A percentile compares a stretch with the other conserved stretches of the same genome.
These are phyloP conservation scores for Anguilla megastoma DNA, from an alignment of 2,797 vertebrate species.

Conservation along the genomic window DNA sequence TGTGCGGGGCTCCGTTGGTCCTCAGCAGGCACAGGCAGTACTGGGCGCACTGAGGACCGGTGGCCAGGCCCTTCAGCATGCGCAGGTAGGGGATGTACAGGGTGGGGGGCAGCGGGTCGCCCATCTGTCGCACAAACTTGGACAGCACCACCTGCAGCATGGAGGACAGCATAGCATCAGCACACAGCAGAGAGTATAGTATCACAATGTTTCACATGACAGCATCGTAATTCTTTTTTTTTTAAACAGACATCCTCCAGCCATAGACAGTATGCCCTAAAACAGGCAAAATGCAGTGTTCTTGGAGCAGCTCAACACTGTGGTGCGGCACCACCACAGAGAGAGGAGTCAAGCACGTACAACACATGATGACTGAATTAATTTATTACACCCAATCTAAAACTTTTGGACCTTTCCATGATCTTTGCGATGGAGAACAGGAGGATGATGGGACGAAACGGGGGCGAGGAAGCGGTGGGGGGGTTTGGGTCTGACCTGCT, in stretches of 20 bases:
- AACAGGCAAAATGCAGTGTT: not conserved
- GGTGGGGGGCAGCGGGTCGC: slow-evolving; percentile 91
- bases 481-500: slow-evolving; percentile 75
- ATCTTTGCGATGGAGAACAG: not conserved
- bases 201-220: too few species aligned
- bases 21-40: slow-evolving; percentile 97
- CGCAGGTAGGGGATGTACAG: slow-evolving; percentile 94
- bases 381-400: not conserved
- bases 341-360: not conserved
- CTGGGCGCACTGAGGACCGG: slow-evolving; percentile 91
- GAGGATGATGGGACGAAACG: not conserved
- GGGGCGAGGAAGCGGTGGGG: not conserved
- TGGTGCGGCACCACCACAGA: not conserved
- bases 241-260: not conserved
- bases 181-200: not conserved
- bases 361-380: not conserved
- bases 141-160: slow-evolving; percentile 90
- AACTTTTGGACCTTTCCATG: not conserved
- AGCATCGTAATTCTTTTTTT: too few species aligned
- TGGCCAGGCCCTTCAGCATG: slow-evolving; percentile 93
- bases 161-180: not conserved
- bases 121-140: slow-evolving; percentile 99
- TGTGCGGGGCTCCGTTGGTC: slow-evolving; percentile 90
- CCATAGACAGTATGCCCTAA: not conserved
- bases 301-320: not conserved